Base-by-base conservation (phyloP, 2,113 vertebrate genomes). In the Tragulus kanchil region DNA sequence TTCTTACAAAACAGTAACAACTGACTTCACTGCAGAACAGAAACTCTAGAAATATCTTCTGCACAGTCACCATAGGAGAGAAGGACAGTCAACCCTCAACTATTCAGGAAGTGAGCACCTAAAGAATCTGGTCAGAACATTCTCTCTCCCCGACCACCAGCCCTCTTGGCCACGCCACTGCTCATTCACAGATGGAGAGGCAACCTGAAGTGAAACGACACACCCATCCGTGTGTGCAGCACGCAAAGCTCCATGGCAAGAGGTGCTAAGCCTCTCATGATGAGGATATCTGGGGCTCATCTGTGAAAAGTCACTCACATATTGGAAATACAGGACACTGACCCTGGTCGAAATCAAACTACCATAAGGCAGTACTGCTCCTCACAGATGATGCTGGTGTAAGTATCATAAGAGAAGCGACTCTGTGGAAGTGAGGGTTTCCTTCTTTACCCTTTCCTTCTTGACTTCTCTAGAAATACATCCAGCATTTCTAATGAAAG, bases 351-450 rank as follows among this genome's bases (percentile, higher is more conserved):
- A 31, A 93, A 81, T 85, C 75, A 75, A 87, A 79, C 59, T 84
- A 48, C 94, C 64, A 94, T 98, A 97, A 98, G 98, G 97, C 97
- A 98, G 95, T 73, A 79, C 81, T 95, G 75, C 73, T 97, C 75
- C 88, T 92, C 26, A 88, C 16, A 85, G 54, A 95, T 21, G 23
- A 1, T 62, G 79, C 61, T 86, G 89, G 85, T 78, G 45, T 65
- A 79, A 78, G 69, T 89, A 81, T 95, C 88, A 59, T 36, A 65
- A 81, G 65, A 92, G 96, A 93, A 73, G 48, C 75, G 81, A 92
- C 58, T 96, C 28, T 78, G 54, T 19, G 48, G 8, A 45, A 56
- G 25, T 84, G 59, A 71, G 25, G 58, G 42, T 73, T 75, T 94
- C 73, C 85, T n/a, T 82, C 42, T 62, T 94, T 67, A 84, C n/a